Evolutionary conservation across 2,113 vertebrate genomes (phyloP).

Genomic region (Nerophis lumbriciformis): DNA sequence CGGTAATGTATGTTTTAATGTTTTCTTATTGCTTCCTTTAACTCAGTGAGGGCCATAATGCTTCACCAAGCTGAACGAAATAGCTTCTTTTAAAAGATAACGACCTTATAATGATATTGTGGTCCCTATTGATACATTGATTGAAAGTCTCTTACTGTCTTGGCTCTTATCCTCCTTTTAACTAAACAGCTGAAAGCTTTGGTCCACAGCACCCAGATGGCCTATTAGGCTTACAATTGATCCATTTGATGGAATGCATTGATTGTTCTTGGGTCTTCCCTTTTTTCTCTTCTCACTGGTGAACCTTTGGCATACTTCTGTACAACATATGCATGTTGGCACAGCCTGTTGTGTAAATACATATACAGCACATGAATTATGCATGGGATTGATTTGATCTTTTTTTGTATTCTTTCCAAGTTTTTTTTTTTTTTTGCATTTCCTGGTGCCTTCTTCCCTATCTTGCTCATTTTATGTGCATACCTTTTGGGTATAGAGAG

Average conservation of each 20-base stretch:
- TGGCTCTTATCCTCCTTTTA: constrained; percentile 8
- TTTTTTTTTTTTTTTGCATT: no score
- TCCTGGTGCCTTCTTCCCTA: no score
- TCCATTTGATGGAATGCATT: constrained; percentile 28
- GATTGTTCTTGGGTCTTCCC: constrained; percentile 6
- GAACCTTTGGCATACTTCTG: no score
- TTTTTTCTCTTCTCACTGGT: neutral
- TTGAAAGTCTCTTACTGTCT: constrained; percentile 15
- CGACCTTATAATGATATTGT: constrained; percentile 26
- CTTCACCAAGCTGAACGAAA: neutral
- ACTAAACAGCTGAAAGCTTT: constrained; percentile 1
- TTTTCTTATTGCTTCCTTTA: neutral
- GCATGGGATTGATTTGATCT: no score
- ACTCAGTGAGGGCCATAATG: constrained; percentile 6
- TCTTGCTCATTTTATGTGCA: no score
- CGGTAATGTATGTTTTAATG: neutral
- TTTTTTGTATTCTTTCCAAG: no score
- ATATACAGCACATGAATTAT: no score
- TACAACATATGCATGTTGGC: no score
- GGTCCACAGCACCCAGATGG: constrained; percentile 16
- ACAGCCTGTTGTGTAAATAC: no score
- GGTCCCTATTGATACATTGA: constrained; percentile 27
- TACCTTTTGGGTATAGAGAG: no score
- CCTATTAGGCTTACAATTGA: constrained; percentile 23
- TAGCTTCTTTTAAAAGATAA: neutral